phyloP scores from a whole-genome alignment of 2,113 vertebrate genomes.

The Phaetusa simplex region DNA sequence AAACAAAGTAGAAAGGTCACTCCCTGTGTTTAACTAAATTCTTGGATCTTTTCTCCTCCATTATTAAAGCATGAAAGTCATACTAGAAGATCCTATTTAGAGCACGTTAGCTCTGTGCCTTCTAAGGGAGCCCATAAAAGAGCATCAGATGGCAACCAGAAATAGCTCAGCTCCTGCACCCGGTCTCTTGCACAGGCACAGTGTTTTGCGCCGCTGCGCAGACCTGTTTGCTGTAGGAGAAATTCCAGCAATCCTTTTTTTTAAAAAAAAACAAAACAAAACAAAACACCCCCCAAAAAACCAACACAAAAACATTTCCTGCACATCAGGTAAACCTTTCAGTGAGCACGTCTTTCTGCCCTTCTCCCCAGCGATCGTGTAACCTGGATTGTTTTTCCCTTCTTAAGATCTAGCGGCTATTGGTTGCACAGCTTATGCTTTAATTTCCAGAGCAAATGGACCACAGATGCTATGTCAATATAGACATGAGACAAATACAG shows the following conservation, averaged over 20 bases:
- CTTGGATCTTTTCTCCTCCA: background rate
- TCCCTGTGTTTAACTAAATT: background rate
- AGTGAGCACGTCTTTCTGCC: background rate
- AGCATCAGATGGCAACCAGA: background rate
- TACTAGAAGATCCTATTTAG: background rate
- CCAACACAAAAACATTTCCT: background rate
- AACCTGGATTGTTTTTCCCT: background rate
- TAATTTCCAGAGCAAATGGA: constrained; percentile 63
- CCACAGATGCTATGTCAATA: constrained; percentile 64
- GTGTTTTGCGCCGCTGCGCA: background rate
- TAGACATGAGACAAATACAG: constrained; percentile 63
- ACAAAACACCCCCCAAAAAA: fast-evolving
- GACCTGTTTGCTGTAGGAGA: background rate
- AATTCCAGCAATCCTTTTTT: background rate
- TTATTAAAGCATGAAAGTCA: background rate
- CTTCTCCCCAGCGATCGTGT: background rate
- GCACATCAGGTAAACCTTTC: background rate
- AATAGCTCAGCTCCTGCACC: background rate
- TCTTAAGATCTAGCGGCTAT: background rate
- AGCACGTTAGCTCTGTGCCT: background rate
- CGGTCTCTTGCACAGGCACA: background rate
- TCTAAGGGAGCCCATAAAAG: background rate
- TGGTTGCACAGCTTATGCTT: constrained; percentile 13
- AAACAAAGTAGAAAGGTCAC: background rate
- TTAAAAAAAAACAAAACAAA: background rate